Evolutionary conservation across 2,797 vertebrate species (phyloP), one percentile per base, ranked within the genome.

Genomic region (Salarias fasciatus): DNA sequence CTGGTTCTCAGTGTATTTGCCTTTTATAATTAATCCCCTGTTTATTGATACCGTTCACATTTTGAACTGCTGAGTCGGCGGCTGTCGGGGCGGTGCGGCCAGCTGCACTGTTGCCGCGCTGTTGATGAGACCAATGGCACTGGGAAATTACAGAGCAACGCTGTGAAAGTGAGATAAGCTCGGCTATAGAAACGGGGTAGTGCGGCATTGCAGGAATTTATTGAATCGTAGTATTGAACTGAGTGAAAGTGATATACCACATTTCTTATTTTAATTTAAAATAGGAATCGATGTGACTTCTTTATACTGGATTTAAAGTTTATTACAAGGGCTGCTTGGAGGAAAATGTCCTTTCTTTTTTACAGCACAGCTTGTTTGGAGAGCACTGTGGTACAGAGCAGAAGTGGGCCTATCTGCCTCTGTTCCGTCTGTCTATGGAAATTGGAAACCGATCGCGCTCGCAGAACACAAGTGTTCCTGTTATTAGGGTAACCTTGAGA

Each of bases 41-140:
- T 66, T 83, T 79, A 78, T 80, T 85, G 73, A 79, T 74, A 82
- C 58, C 12, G 54, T 75, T 85, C 59, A 64, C 75, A 66, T 50
- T 57, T 60, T 51, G 41, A 64, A 66, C 42, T 35, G 83, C 81
- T 73, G 72, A 82, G 42, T 80, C 48, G 2, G 67, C 46, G 3
- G 0, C 6, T 56, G 53, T 52, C 41, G 1, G 36, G 2, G 51
- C 53, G 49, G 79, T 66, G 0, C 9, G 54, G 63, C 77, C 80
- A 81, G 70, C 72, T 62, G 5, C 66, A 48, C 70, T 57, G 48
- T 14, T 76, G 41, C 61, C 58, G 41, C 45, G 78, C 59, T 51
- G 61, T 60, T 67, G 49, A 56, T 62, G 62, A 72, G 53, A 58
- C 52, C 53, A 44, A 44, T 40, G 6, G 52, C n/a, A 6, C 49